phyloP scores from a whole-genome alignment of 2,797 vertebrate genomes.

The Rhynchonycteris naso region DNA sequence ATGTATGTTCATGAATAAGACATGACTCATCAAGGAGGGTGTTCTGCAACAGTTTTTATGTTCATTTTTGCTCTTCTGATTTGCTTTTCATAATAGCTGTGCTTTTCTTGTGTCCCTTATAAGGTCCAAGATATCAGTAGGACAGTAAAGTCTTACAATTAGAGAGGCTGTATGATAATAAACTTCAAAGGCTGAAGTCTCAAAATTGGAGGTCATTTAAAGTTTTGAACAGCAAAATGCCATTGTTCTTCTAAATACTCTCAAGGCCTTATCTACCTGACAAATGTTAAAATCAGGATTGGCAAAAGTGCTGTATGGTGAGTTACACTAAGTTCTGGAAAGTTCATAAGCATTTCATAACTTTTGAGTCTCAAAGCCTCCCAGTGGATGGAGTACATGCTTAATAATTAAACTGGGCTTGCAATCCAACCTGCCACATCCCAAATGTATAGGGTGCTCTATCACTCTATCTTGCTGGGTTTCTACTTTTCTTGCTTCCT shows the following conservation, averaged over 20 bases:
- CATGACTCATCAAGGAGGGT: not conserved
- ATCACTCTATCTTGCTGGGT: accelerated
- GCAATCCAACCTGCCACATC: accelerated
- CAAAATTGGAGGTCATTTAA: not conserved
- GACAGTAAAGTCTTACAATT: not conserved
- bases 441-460: accelerated
- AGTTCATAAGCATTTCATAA: not conserved
- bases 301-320: too few relatives aligned
- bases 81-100: not conserved
- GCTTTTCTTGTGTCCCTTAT: not conserved
- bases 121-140: not conserved
- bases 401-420: not conserved
- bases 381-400: not conserved
- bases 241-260: not conserved
- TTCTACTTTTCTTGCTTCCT: not conserved
- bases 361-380: not conserved
- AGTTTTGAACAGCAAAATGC: not conserved
- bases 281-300: not conserved
- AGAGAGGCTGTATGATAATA: not conserved
- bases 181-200: not conserved
- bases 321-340: too few relatives aligned
- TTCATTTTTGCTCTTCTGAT: not conserved
- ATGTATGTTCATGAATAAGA: not conserved
- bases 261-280: not conserved
- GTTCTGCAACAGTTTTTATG: not conserved